Evolutionary conservation across 1,140 invertebrate genomes (phyloP).

Genomic region (Agraylea sexmaculata): DNA sequence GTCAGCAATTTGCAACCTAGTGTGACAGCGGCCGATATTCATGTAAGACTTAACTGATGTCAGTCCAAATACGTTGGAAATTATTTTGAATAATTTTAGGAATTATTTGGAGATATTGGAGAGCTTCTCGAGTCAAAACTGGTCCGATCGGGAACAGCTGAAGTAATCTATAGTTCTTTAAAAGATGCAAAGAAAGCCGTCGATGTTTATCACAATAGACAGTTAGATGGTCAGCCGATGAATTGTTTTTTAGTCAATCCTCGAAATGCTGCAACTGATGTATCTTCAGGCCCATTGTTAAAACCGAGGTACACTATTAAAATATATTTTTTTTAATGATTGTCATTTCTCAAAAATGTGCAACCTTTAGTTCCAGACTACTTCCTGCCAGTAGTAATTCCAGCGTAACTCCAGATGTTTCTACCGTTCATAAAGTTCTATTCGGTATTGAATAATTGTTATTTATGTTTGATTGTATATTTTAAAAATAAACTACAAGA

Average conservation of each 20-base stretch:
- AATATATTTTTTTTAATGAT: not conserved
- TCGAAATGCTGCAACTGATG: constrained; percentile 35
- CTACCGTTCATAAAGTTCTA: constrained; percentile 39
- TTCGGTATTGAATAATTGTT: constrained; percentile 27
- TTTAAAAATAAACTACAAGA: not conserved
- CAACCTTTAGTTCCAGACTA: constrained; percentile 24
- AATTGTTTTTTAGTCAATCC: constrained; percentile 67
- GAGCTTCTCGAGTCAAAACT: constrained; percentile 70
- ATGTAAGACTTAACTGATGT: constrained; percentile 42
- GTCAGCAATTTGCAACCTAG: constrained; percentile 77
- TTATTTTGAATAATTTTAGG: constrained; percentile 38
- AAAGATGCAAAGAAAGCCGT: constrained; percentile 81
- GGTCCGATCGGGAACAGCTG: constrained; percentile 74
- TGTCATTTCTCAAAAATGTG: not conserved
- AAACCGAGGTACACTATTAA: constrained; percentile 12
- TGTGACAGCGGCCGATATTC: constrained; percentile 81
- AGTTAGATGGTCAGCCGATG: constrained; percentile 77
- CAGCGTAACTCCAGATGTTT: constrained; percentile 37
- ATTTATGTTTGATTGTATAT: too few relatives aligned
- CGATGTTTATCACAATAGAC: constrained; percentile 83
- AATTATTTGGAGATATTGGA: constrained; percentile 87
- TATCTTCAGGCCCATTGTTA: constrained; percentile 6
- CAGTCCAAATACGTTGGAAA: not conserved
- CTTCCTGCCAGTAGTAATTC: constrained; percentile 35
- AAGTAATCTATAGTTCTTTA: constrained; percentile 76